These are phyloP conservation scores for Nymphalis polychloros DNA, from an alignment of 2,888 invertebrate species.

Conservation along the genomic window DNA sequence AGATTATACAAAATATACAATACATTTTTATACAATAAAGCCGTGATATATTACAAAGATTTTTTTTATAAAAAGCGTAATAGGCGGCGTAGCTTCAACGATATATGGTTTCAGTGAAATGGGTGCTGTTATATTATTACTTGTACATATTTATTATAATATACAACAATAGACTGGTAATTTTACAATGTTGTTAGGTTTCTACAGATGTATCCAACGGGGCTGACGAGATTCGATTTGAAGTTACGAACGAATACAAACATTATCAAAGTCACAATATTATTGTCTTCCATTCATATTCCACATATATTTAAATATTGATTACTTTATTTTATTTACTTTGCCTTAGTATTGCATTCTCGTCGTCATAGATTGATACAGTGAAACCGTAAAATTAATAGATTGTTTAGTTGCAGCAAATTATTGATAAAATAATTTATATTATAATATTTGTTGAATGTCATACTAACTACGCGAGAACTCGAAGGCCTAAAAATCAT, in stretches of 20 bases:
- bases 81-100: conserved; percentile 61
- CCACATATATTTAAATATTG: conserved; percentile 10
- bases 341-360: neutral
- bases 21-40: conserved; percentile 72
- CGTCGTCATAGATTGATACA: neutral
- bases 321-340: neutral
- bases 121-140: conserved; percentile 79
- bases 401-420: neutral
- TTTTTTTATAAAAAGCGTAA: conserved; percentile 61
- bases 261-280: conserved; percentile 19
- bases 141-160: conserved; percentile 81
- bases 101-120: conserved; percentile 70
- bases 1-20: conserved; percentile 62
- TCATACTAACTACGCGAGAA: conserved; percentile 2
- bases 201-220: conserved; percentile 74
- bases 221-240: conserved; percentile 49
- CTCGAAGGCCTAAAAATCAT: conserved; percentile 38
- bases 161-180: conserved; percentile 80
- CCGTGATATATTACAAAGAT: conserved; percentile 68
- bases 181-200: conserved; percentile 79
- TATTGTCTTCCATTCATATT: conserved; percentile 42
- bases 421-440: neutral
- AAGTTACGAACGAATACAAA: conserved; percentile 15
- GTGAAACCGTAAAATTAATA: neutral
- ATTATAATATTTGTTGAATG: neutral